These are phyloP conservation scores for Ormyrus labotus DNA, from an alignment of 2,888 invertebrate species.

Conservation along the genomic window DNA sequence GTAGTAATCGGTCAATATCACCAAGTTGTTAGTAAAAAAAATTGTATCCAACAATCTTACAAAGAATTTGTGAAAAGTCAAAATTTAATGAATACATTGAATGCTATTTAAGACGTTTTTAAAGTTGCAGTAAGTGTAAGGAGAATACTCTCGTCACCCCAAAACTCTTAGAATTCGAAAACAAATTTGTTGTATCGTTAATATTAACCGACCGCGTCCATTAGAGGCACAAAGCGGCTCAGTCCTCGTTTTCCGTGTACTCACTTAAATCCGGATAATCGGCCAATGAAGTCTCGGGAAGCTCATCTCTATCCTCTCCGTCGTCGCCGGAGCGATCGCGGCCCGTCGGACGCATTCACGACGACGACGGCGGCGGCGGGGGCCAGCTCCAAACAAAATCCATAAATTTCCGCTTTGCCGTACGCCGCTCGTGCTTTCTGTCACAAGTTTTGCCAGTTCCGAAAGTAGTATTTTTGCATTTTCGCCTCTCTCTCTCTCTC, in stretches of 20 bases:
- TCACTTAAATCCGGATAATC: neutral
- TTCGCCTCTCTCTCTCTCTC: conserved; percentile 54
- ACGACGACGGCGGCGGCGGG: conserved; percentile 51
- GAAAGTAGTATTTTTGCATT: conserved; percentile 72
- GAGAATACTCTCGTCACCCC: too few relatives aligned
- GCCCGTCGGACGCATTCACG: conserved; percentile 58
- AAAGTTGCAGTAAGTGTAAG: too few relatives aligned
- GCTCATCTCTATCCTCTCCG: neutral
- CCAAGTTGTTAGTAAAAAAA: too few relatives aligned
- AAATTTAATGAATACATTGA: too few relatives aligned
- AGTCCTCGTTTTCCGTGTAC: neutral
- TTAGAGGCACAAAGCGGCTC: neutral
- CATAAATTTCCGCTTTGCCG: conserved; percentile 73
- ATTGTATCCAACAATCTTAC: too few relatives aligned
- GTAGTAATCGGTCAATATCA: too few relatives aligned
- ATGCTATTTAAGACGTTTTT: too few relatives aligned
- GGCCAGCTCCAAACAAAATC: conserved; percentile 72
- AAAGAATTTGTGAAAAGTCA: too few relatives aligned
- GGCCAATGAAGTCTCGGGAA: neutral
- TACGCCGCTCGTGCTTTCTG: conserved; percentile 69
- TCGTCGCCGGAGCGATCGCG: neutral
- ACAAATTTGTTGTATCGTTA: too few relatives aligned
- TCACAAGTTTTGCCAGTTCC: conserved; percentile 73
- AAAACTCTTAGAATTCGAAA: too few relatives aligned
- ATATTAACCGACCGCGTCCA: neutral